Base-by-base conservation (phyloP, 2,113 vertebrate genomes). In the Labeo catla region DNA sequence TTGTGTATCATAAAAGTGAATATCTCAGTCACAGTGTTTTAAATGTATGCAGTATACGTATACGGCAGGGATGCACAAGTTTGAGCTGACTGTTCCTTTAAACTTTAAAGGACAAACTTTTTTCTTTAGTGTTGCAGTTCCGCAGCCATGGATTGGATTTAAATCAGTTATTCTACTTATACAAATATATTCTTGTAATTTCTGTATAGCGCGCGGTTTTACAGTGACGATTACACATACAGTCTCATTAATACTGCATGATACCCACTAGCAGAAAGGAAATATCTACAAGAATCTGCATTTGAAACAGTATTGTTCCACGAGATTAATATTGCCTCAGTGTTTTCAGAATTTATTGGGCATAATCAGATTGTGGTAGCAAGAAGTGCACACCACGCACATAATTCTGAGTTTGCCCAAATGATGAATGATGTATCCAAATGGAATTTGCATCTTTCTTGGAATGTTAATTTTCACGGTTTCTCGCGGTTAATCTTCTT, bases 291-390 rank as follows among this genome's bases (percentile, higher is more conserved):
- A 61, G 49, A 84, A 89, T 86, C 86, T 89, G 84, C 86, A 89
- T 90, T 86, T 82, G 84, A 84, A 86, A 89, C 88, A 19, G 65
- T 68, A 83, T 85, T 76, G 73, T 87, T 89, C 86, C 81, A 50
- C 79, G 81, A 91, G 88, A 91, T 91, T 89, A 91, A 89, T 88
- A 91, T 87, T 66, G 90, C 85, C 87, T 87, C 88, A 61, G 88
- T 89, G 87, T 91, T 89, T 89, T 87, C 88, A 66, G 88, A 88
- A 88, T 89, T 88, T 89, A 87, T 91, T 89, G 83, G 88, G 45
- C 87, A 84, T 89, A 91, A 91, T 91, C 85, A 89, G 87, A 90
- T 88, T 91, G 84, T 80, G 66, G 78, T 28, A 45, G 81, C 68
- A 82, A 88, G 79, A 89, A 89, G n/a, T 83, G 86, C 86, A 84